Evolutionary conservation across 2,797 vertebrate species (phyloP).

Genomic region (Lates japonicus): DNA sequence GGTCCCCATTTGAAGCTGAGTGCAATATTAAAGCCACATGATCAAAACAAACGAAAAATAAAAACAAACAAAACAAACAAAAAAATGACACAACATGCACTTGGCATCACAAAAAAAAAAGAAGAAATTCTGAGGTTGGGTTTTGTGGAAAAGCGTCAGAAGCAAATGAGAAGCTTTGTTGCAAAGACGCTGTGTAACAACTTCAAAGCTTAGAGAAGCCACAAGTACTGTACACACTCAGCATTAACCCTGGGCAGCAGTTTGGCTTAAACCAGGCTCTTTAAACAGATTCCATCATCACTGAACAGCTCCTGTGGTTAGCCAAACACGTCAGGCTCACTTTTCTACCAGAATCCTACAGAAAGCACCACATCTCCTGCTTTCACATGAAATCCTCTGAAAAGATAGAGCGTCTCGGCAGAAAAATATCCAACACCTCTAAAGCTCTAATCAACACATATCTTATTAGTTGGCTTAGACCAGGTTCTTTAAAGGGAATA

Average conservation of each 20-base stretch:
- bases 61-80: background rate
- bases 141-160: slow-evolving; percentile 5
- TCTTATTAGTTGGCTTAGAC: background rate
- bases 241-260: slow-evolving; percentile 38
- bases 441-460: background rate
- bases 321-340: background rate
- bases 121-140: background rate
- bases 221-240: slow-evolving; percentile 51
- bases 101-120: slow-evolving; percentile 17
- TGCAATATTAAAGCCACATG: slow-evolving; percentile 65
- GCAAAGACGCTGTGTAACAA: slow-evolving; percentile 31
- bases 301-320: background rate
- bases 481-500: slow-evolving; percentile 9
- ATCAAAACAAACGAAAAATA: background rate
- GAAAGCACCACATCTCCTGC: background rate
- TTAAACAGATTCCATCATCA: background rate
- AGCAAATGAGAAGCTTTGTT: slow-evolving; percentile 35
- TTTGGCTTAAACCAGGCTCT: slow-evolving; percentile 12
- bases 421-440: background rate
- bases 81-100: slow-evolving; percentile 38
- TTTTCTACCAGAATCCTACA: background rate
- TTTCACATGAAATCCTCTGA: background rate
- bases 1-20: slow-evolving; percentile 40
- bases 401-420: background rate
- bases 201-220: slow-evolving; percentile 36